phyloP scores from a whole-genome alignment of 2,113 vertebrate genomes.

The Proterorhinus semilunaris region DNA sequence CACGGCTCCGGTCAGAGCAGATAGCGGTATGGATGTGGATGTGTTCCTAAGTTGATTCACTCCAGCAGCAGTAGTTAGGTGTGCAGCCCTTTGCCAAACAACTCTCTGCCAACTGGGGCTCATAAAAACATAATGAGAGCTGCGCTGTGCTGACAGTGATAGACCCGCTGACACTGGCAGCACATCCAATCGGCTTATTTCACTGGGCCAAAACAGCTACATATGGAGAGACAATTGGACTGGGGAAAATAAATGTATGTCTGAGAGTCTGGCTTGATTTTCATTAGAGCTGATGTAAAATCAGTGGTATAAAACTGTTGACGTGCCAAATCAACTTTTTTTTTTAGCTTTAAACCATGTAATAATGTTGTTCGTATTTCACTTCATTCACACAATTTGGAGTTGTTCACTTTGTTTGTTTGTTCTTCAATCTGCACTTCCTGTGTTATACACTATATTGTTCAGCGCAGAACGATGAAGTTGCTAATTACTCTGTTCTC shows the following conservation, averaged over 20 bases:
- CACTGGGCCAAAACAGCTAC: constrained; percentile 14
- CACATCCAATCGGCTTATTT: constrained; percentile 36
- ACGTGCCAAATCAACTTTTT: no score
- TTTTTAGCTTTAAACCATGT: no score
- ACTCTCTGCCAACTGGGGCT: constrained; percentile 44
- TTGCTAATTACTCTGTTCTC: no score
- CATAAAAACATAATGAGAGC: constrained; percentile 64
- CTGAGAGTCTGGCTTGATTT: constrained; percentile 14
- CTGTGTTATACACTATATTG: no score
- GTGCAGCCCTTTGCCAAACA: constrained; percentile 48
- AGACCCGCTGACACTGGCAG: constrained; percentile 39
- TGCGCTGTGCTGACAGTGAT: constrained; percentile 59
- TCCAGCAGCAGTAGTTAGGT: constrained; percentile 42
- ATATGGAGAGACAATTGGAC: constrained; percentile 8
- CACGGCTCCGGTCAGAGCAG: constrained; percentile 30
- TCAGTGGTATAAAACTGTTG: neutral
- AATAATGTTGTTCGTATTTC: no score
- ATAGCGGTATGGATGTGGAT: constrained; percentile 39
- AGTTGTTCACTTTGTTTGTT: no score
- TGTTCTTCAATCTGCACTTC: no score
- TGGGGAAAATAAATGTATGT: constrained; percentile 22
- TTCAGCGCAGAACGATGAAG: no score
- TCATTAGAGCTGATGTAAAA: neutral
- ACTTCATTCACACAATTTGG: no score
- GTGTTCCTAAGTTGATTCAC: constrained; percentile 55